Percentiles rank a stretch among this genome's conserved stretches.
Conservation (phyloP, 2,888 invertebrate genomes). For the Cantharis flavilabris region DNA sequence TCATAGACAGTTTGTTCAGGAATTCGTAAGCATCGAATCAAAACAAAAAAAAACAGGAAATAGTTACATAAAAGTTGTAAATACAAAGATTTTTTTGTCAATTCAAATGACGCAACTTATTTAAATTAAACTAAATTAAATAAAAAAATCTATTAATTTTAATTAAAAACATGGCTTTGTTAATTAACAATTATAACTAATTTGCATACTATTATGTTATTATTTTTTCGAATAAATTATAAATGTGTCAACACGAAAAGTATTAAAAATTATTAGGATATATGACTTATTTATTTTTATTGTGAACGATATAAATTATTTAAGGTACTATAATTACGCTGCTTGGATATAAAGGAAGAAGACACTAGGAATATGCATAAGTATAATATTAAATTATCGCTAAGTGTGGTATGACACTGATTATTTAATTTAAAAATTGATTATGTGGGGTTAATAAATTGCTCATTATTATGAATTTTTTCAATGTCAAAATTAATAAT, state of each 20-base stretch:
- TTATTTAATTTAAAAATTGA: neutral
- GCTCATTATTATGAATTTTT: neutral
- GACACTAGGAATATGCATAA: neutral
- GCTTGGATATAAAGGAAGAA: neutral
- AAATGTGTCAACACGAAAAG: neutral
- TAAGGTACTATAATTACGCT: neutral
- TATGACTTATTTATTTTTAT: neutral
- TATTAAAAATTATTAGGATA: neutral
- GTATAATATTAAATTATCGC: neutral
- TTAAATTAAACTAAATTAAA: neutral
- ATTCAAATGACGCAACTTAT: neutral
- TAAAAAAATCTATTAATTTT: neutral
- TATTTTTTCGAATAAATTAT: neutral
- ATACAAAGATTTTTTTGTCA: neutral
- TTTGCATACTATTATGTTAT: neutral
- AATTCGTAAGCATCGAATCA: neutral
- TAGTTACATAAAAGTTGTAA: neutral
- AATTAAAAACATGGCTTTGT: neutral
- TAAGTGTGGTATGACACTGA: neutral
- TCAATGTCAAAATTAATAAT: neutral
- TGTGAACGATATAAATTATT: neutral
- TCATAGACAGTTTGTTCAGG: slow-evolving; percentile 22
- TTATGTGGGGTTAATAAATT: neutral
- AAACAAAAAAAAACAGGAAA: neutral
- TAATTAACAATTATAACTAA: neutral